phyloP scores from a whole-genome alignment of 2,797 vertebrate species.

The Sebastes minor region DNA sequence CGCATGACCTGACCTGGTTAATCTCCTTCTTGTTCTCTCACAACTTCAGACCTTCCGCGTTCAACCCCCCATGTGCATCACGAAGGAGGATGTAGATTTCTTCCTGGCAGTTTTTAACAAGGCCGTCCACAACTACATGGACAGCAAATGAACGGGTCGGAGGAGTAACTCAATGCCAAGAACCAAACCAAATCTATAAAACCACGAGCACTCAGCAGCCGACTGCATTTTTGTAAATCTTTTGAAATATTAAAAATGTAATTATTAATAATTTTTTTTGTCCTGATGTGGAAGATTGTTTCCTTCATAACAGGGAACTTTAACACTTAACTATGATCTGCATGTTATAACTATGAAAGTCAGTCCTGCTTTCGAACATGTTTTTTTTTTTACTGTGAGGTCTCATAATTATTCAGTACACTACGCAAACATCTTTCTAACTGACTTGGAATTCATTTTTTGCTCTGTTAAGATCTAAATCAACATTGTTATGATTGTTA shows the following conservation, averaged over 20 bases:
- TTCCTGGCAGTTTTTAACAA: constrained; percentile 85
- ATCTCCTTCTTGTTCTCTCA: background rate
- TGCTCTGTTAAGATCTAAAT: background rate
- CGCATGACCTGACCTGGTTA: background rate
- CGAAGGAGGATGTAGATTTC: constrained; percentile 86
- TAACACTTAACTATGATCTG: background rate
- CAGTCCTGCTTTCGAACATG: background rate
- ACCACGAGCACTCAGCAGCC: background rate
- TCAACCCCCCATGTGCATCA: constrained; percentile 91
- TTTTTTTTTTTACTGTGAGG: background rate
- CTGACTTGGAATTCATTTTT: background rate
- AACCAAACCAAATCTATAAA: background rate
- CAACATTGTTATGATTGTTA: background rate
- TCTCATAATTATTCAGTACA: background rate
- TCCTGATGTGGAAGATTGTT: background rate
- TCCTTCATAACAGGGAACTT: background rate
- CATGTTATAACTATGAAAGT: background rate
- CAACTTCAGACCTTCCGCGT: constrained; percentile 86
- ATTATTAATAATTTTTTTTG: background rate
- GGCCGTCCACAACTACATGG: constrained; percentile 79
- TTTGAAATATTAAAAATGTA: background rate
- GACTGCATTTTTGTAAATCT: background rate
- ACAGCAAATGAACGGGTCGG: constrained; percentile 61
- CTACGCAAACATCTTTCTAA: background rate
- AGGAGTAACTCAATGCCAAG: background rate